A percentile compares a stretch with the other conserved stretches of the same genome.
Evolutionary conservation across 2,797 vertebrate species (phyloP).

Genomic region (Prionace glauca): DNA sequence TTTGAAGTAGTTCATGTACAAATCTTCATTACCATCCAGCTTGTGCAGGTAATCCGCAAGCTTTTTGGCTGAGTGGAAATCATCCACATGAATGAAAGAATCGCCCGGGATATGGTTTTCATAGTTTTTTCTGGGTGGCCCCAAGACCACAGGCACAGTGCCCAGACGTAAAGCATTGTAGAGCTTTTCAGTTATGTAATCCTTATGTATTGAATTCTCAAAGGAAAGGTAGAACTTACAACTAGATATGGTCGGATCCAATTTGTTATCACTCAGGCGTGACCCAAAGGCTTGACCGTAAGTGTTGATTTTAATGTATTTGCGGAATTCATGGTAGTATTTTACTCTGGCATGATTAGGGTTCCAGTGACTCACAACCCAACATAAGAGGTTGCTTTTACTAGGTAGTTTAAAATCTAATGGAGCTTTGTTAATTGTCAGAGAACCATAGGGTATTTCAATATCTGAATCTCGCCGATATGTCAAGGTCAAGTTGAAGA

Average conservation of each 20-base stretch:
- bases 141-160: conserved; percentile 86
- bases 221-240: conserved; percentile 91
- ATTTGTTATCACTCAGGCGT: conserved; percentile 81
- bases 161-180: conserved; percentile 89
- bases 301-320: conserved; percentile 88
- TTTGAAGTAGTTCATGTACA: no score
- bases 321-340: conserved; percentile 93
- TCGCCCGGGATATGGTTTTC: conserved; percentile 92
- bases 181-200: conserved; percentile 97
- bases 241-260: conserved; percentile 83
- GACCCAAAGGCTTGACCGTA: conserved; percentile 91
- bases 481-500: conserved; percentile 91
- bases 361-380: conserved; percentile 98
- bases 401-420: conserved; percentile 81
- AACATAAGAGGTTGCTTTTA: conserved; percentile 90
- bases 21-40: no score
- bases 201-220: conserved; percentile 59
- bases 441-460: conserved; percentile 92
- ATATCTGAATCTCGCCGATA: conserved; percentile 94
- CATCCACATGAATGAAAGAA: conserved; percentile 54
- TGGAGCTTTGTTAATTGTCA: conserved; percentile 72
- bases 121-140: conserved; percentile 87
- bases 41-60: no score
- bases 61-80: no score
- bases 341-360: conserved; percentile 87